phyloP scores from a whole-genome alignment of 2,888 invertebrate genomes.

The Apotomis betuletana region DNA sequence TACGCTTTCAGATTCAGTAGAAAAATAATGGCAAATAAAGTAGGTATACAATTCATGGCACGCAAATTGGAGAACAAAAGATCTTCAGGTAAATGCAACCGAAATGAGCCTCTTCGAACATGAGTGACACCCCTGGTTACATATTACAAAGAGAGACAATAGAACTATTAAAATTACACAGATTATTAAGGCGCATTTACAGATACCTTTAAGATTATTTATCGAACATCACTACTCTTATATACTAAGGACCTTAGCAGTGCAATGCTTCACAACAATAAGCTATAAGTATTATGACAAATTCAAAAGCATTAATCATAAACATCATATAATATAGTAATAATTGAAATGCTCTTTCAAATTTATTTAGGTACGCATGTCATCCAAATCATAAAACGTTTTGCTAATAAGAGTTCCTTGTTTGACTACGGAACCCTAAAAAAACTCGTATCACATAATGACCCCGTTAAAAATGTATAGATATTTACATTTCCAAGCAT shows the following conservation, averaged over 20 bases:
- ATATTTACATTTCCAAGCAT: neutral
- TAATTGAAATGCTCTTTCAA: slow-evolving; percentile 33
- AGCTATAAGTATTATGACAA: slow-evolving; percentile 54
- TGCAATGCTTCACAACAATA: slow-evolving; percentile 66
- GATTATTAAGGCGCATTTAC: slow-evolving; percentile 72
- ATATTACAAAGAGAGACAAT: slow-evolving; percentile 57
- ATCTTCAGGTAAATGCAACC: slow-evolving; percentile 48
- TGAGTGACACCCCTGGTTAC: slow-evolving; percentile 49
- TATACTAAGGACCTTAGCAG: slow-evolving; percentile 65
- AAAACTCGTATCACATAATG: too few relatives aligned
- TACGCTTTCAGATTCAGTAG: neutral
- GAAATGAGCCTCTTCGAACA: slow-evolving; percentile 35
- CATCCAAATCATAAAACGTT: neutral
- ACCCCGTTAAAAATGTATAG: neutral
- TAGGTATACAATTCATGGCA: slow-evolving; percentile 45
- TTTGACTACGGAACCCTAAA: neutral
- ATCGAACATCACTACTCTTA: slow-evolving; percentile 63
- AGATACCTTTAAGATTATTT: slow-evolving; percentile 56
- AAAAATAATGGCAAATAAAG: slow-evolving; percentile 19
- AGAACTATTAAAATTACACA: slow-evolving; percentile 59
- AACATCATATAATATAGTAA: slow-evolving; percentile 45
- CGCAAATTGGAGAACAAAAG: slow-evolving; percentile 43
- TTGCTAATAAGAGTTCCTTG: neutral
- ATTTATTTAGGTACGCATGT: slow-evolving; percentile 1
- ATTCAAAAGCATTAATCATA: slow-evolving; percentile 46